phyloP scores from a whole-genome alignment of 1,140 invertebrate species.

The Capitella teleta region DNA sequence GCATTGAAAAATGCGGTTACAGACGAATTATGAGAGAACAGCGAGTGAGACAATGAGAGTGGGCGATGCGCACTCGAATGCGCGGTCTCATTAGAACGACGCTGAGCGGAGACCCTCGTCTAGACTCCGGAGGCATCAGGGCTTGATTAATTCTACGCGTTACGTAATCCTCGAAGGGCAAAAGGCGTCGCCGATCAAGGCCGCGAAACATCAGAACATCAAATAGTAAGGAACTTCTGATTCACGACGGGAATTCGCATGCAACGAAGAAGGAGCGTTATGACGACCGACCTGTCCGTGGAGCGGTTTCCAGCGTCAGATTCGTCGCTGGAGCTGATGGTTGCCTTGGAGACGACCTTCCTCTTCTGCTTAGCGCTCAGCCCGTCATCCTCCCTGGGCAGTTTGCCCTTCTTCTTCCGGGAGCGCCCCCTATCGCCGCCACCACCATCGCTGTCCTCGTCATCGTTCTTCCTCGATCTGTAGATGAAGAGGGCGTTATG shows the following conservation, averaged over 20 bases:
- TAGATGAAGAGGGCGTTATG: too few species aligned
- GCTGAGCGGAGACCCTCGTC: too few species aligned
- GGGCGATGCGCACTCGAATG: too few species aligned
- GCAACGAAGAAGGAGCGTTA: background rate
- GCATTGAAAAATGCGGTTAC: too few species aligned
- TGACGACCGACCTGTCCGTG: background rate
- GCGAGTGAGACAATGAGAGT: too few species aligned
- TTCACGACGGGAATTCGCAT: background rate
- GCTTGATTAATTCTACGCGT: background rate
- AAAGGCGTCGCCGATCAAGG: background rate
- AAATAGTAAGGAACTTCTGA: background rate
- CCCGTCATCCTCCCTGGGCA: slow-evolving; percentile 46
- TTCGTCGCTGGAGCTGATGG: slow-evolving; percentile 80
- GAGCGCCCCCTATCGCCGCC: background rate
- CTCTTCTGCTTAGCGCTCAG: slow-evolving; percentile 69
- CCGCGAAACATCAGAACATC: background rate
- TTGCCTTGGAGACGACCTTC: slow-evolving; percentile 85
- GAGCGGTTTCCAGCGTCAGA: slow-evolving; percentile 54
- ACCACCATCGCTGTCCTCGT: slow-evolving; percentile 14
- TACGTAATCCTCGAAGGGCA: background rate
- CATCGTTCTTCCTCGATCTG: too few species aligned
- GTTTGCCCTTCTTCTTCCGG: slow-evolving; percentile 1
- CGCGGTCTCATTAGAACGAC: too few species aligned
- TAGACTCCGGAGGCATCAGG: background rate
- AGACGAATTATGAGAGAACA: too few species aligned